phyloP scores from a whole-genome alignment of 2,113 vertebrate genomes.

The Argyrosomus japonicus region DNA sequence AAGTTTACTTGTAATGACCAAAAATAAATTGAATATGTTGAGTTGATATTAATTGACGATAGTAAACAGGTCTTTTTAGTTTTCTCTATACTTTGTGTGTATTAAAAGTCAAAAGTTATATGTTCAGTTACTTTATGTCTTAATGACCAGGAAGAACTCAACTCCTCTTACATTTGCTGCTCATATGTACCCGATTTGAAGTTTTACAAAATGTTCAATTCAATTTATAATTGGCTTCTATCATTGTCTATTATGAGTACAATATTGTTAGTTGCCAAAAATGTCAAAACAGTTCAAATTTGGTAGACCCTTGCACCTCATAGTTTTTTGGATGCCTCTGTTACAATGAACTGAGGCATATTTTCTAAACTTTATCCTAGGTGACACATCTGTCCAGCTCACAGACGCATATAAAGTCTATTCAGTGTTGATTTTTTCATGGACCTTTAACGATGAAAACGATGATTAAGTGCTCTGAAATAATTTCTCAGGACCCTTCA shows the following conservation, averaged over 20 bases:
- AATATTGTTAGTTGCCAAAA: not conserved
- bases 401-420: constrained; percentile 30
- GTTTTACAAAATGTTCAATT: not conserved
- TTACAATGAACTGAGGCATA: constrained; percentile 7
- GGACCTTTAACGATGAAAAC: constrained; percentile 61
- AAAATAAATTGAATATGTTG: not conserved
- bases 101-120: not conserved
- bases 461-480: constrained; percentile 64
- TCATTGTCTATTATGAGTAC: not conserved
- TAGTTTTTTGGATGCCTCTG: not conserved
- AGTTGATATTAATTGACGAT: not conserved
- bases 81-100: not conserved
- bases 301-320: not conserved
- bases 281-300: constrained; percentile 1
- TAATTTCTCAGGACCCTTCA: constrained; percentile 79
- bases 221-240: not conserved
- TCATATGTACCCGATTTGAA: not conserved
- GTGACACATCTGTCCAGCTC: constrained; percentile 49
- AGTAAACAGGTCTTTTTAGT: not conserved
- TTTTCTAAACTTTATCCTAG: constrained; percentile 40
- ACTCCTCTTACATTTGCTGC: not conserved
- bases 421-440: constrained; percentile 54
- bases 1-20: not conserved
- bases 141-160: not conserved
- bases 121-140: not conserved